Evolutionary conservation across 2,113 vertebrate genomes (phyloP).

Genomic region (Equus przewalskii): DNA sequence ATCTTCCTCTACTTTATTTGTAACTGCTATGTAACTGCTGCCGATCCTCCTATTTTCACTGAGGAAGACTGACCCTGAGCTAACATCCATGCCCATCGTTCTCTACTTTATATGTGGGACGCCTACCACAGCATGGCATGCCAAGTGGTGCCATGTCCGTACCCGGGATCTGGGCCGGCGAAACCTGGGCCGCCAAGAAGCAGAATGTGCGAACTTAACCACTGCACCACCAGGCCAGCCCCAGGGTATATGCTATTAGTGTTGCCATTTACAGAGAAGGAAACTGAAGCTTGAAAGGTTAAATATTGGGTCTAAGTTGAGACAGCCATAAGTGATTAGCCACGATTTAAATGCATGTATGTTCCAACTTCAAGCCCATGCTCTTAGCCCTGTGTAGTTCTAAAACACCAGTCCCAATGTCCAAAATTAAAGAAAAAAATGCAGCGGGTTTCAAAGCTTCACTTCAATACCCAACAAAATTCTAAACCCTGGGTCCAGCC

Average conservation of each 20-base stretch:
- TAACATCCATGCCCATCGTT: too few species aligned
- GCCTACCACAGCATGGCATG: too few species aligned
- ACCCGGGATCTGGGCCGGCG: too few species aligned
- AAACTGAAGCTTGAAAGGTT: background rate
- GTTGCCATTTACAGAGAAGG: background rate
- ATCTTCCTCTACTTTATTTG: too few species aligned
- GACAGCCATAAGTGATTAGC: background rate
- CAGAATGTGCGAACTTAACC: too few species aligned
- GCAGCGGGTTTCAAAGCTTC: background rate
- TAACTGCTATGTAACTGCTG: too few species aligned
- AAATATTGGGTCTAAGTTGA: background rate
- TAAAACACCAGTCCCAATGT: background rate
- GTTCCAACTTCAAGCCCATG: background rate
- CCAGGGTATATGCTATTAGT: background rate
- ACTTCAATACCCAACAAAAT: background rate
- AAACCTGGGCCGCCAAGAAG: too few species aligned
- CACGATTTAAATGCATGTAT: background rate
- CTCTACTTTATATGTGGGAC: too few species aligned
- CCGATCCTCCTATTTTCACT: too few species aligned
- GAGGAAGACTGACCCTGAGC: too few species aligned
- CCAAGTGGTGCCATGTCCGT: too few species aligned
- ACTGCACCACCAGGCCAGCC: too few species aligned
- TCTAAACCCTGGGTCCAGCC: background rate
- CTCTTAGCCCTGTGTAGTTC: background rate
- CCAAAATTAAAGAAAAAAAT: background rate